Evolutionary conservation across 53 echinoderm and acorn worm genomes (phyloP).

Genomic region (Holothuria scabra): DNA sequence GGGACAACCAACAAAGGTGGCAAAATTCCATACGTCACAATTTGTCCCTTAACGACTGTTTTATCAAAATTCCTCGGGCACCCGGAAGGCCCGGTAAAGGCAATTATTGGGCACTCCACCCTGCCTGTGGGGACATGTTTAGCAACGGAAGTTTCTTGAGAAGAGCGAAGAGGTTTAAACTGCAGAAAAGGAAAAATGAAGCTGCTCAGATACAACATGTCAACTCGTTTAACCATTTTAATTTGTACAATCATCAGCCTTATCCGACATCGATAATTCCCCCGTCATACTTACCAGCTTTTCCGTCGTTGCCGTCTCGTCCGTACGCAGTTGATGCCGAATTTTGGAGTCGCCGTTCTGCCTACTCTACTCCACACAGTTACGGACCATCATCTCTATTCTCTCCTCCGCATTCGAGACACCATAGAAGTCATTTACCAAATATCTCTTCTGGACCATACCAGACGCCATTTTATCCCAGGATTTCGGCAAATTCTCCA

Average conservation of each 20-base stretch:
- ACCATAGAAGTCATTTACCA: background rate
- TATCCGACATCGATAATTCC: conserved; percentile 3
- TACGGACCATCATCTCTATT: conserved; percentile 1
- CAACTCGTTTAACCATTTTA: conserved; percentile 83
- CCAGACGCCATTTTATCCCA: background rate
- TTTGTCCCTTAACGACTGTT: conserved; percentile 83
- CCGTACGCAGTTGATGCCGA: background rate
- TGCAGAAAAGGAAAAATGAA: conserved; percentile 68
- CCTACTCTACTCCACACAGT: background rate
- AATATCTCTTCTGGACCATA: background rate
- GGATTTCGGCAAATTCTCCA: background rate
- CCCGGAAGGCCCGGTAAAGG: conserved; percentile 90
- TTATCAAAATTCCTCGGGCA: conserved; percentile 85
- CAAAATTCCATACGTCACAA: conserved; percentile 94
- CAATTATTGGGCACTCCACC: conserved; percentile 92
- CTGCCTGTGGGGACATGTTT: conserved; percentile 89
- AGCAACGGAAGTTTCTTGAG: conserved; percentile 88
- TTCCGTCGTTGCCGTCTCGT: background rate
- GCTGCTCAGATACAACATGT: conserved; percentile 88
- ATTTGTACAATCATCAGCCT: conserved; percentile 54
- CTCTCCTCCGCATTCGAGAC: background rate
- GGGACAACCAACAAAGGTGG: conserved; percentile 91
- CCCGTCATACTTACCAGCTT: background rate
- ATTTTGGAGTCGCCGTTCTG: background rate
- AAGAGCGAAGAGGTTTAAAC: conserved; percentile 84